Base-by-base conservation (phyloP, 2,797 vertebrate genomes). In the Bufotes viridis region DNA sequence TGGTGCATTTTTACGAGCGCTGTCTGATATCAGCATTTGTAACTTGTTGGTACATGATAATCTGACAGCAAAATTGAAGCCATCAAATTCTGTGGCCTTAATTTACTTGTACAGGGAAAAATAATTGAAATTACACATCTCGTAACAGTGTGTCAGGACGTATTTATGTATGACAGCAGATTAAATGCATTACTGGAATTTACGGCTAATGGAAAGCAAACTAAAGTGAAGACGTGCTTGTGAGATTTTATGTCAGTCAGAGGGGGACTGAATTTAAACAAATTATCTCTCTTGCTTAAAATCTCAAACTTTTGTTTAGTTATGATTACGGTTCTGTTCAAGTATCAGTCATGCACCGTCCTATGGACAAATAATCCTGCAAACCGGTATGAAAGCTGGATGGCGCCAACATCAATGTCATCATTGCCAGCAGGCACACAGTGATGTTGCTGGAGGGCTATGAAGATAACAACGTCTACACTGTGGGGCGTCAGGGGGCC, bases 41-140 rank as follows among this genome's bases (percentile, higher is more conserved):
- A 78, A 1, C 51, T 78, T 55, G 49, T 78, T 78, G 75, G 20
- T 53, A 78, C n/a, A 78, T 12, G 42, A 53, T 78, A 5, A 24
- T 29, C 55, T 80, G 78, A 80, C 78, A 61, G 78, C 20, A 60
- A 80, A 80, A 60, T 60, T 34, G 57, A 29, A 80, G 26, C 24
- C 78, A 20, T 80, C 55, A 34, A 5, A 61, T 80, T 11, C 22
- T 0, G 55, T 80, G 55, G 78, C 78, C 78, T 80, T 79, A 42
- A 49, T 63, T 49, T 34, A 79, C 9, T 79, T 58, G 34, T 60
- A 60, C 78, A 60, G 57, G 60, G 78, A 80, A 60, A 80, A 80
- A 10, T 80, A 80, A 78, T 22, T 53, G 49, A 78, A 78, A 53
- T 55, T 51, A 78, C 13, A n/a, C 51, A 7, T 13, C 49, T 15